Conservation (phyloP, 2,113 vertebrate genomes). For the Piprites chloris region DNA sequence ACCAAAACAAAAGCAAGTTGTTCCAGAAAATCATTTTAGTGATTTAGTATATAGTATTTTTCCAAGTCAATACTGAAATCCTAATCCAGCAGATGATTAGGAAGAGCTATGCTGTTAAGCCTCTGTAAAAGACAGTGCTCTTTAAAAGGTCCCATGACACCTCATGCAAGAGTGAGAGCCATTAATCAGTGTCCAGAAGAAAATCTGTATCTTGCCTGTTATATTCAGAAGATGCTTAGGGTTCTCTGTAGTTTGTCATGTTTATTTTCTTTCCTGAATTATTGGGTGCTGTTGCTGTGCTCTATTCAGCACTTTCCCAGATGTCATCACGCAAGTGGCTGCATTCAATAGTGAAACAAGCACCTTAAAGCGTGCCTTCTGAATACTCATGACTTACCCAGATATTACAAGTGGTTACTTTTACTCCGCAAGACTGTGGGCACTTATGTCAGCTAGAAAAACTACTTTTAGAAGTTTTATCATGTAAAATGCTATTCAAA, state of each 20-base stretch:
- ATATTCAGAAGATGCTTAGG: background rate
- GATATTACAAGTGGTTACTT: background rate
- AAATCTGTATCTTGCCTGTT: background rate
- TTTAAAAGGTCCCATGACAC: background rate
- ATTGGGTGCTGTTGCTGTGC: background rate
- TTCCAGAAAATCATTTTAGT: background rate
- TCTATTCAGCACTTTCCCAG: background rate
- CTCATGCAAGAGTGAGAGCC: background rate
- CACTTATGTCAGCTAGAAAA: background rate
- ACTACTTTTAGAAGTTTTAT: background rate
- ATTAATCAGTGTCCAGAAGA: constrained; percentile 5
- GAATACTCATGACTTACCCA: background rate
- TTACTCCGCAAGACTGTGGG: background rate
- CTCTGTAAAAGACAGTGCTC: background rate
- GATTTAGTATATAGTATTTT: background rate
- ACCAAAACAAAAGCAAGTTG: background rate
- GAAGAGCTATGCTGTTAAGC: background rate
- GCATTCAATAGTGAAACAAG: background rate
- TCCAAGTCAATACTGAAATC: constrained; percentile 26
- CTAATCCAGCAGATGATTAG: background rate
- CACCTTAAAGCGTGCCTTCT: background rate
- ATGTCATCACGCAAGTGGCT: background rate
- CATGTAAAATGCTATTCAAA: background rate
- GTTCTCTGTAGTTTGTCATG: background rate
- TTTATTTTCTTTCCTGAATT: background rate